A percentile compares a stretch with the other conserved stretches of the same genome.
Evolutionary conservation across 2,113 vertebrate species (phyloP).

Genomic region (Siniperca knerii): DNA sequence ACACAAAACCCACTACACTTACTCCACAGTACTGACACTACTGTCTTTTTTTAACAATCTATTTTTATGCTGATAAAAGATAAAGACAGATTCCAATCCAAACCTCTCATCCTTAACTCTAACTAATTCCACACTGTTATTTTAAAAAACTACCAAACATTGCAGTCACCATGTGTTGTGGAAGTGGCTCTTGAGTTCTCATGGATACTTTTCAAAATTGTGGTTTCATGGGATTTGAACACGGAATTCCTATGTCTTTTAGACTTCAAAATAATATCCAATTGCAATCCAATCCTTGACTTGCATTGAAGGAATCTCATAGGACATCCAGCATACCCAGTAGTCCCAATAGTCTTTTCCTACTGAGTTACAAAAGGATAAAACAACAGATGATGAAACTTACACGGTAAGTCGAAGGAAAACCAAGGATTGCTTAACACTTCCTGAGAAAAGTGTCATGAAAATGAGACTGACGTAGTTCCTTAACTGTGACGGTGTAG

Average conservation of each 20-base stretch:
- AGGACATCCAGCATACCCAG: not conserved
- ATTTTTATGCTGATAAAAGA: not conserved
- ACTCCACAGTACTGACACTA: not conserved
- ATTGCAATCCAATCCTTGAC: not conserved
- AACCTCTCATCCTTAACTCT: not conserved
- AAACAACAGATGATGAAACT: constrained; percentile 9
- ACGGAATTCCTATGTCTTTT: not conserved
- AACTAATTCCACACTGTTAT: too few relatives aligned
- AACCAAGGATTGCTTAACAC: not conserved
- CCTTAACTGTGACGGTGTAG: not conserved
- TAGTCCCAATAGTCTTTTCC: constrained; percentile 1
- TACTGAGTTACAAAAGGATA: not conserved
- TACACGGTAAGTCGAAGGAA: not conserved
- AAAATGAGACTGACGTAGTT: not conserved
- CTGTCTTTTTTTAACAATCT: not conserved
- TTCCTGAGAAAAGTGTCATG: not conserved
- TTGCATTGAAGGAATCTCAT: not conserved
- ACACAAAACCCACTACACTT: not conserved
- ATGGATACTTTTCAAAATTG: not conserved
- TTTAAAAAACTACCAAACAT: not conserved
- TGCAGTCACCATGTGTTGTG: not conserved
- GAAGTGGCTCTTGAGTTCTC: not conserved
- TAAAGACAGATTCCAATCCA: not conserved
- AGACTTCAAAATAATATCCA: not conserved
- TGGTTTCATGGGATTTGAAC: constrained; percentile 2